Conservation (phyloP, 1,140 invertebrate species). For the Drosophila novamexicana region DNA sequence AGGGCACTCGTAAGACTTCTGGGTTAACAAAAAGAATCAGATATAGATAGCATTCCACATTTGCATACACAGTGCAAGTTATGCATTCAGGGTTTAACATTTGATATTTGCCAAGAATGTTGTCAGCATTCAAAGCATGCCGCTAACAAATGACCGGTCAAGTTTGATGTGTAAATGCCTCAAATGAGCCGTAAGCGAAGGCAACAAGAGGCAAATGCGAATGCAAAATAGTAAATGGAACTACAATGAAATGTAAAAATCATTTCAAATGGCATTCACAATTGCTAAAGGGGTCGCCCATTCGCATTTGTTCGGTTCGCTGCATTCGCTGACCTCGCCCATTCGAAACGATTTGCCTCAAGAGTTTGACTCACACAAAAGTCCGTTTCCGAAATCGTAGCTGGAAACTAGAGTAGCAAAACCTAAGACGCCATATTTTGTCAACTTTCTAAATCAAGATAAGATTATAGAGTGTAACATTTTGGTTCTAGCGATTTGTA, state of each 20-base stretch:
- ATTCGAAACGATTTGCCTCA: slow-evolving; percentile 2
- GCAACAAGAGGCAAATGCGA: slow-evolving; percentile 10
- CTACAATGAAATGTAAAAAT: slow-evolving; percentile 20
- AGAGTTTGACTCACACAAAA: background rate
- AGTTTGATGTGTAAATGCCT: slow-evolving; percentile 52
- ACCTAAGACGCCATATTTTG: too few species aligned
- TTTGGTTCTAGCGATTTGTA: too few species aligned
- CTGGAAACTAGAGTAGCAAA: background rate
- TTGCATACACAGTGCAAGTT: background rate
- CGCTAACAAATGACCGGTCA: slow-evolving; percentile 19
- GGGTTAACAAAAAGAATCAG: background rate
- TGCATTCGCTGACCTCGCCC: slow-evolving; percentile 22
- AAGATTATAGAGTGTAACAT: too few species aligned
- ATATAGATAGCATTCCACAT: background rate
- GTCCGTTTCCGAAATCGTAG: background rate
- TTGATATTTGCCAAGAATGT: background rate
- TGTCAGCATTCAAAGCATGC: background rate
- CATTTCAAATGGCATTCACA: slow-evolving; percentile 54
- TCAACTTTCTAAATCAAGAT: too few species aligned
- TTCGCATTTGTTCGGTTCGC: slow-evolving; percentile 31
- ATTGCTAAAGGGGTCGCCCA: slow-evolving; percentile 44
- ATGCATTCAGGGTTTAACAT: background rate
- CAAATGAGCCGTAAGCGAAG: slow-evolving; percentile 64
- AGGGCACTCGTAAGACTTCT: background rate
- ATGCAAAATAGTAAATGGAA: slow-evolving; percentile 51